Evolutionary conservation across 1,140 invertebrate species (phyloP).

Genomic region (Drosophila ananassae): DNA sequence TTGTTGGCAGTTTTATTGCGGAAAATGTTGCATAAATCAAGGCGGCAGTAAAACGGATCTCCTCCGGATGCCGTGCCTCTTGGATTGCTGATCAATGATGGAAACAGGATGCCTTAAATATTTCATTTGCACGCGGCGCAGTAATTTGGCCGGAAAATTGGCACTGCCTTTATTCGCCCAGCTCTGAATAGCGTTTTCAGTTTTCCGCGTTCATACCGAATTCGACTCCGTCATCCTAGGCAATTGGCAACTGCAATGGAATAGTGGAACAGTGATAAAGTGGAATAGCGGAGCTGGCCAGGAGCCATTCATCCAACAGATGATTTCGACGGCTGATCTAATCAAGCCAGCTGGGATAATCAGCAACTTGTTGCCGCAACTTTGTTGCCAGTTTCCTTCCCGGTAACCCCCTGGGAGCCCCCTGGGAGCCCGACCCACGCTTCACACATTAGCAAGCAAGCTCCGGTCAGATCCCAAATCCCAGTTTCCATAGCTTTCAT

Average conservation of each 20-base stretch:
- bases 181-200: slow-evolving; percentile 34
- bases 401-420: not conserved
- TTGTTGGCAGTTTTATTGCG: slow-evolving; percentile 77
- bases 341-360: slow-evolving; percentile 59
- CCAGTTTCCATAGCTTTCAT: not conserved
- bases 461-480: slow-evolving; percentile 35
- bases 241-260: slow-evolving; percentile 34
- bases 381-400: slow-evolving; percentile 48
- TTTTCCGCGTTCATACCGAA: slow-evolving; percentile 21
- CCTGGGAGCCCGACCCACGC: too few relatives aligned
- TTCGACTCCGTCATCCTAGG: slow-evolving; percentile 58
- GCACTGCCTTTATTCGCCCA: slow-evolving; percentile 17
- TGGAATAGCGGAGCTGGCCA: slow-evolving; percentile 35
- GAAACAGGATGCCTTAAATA: slow-evolving; percentile 69
- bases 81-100: slow-evolving; percentile 17
- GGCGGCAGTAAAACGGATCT: slow-evolving; percentile 71
- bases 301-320: slow-evolving; percentile 46
- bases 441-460: slow-evolving; percentile 63
- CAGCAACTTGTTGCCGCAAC: slow-evolving; percentile 59
- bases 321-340: slow-evolving; percentile 44
- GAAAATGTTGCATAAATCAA: slow-evolving; percentile 81
- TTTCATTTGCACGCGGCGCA: slow-evolving; percentile 58
- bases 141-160: slow-evolving; percentile 60
- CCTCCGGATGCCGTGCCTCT: slow-evolving; percentile 22
- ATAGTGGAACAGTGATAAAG: not conserved